Percentiles rank a stretch among this genome's conserved stretches.
These are phyloP conservation scores for Spizaetus ornatus DNA, from an alignment of 2,113 vertebrate species.

Conservation along the genomic window DNA sequence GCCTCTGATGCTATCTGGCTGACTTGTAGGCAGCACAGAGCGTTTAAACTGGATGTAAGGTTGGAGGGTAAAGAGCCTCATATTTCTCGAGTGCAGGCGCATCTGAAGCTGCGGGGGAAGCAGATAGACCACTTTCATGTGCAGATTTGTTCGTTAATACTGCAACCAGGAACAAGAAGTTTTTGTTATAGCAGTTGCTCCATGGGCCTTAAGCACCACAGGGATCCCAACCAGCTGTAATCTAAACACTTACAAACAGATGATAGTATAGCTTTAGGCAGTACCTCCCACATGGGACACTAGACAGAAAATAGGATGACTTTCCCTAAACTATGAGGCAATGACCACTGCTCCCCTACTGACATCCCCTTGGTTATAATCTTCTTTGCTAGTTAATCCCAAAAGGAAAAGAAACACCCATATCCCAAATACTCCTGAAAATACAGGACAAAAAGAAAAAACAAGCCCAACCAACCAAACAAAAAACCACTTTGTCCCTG, in stretches of 20 bases:
- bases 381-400: neutral
- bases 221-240: neutral
- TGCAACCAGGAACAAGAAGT: neutral
- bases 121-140: neutral
- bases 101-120: neutral
- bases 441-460: neutral
- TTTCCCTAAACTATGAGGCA: neutral
- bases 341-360: neutral
- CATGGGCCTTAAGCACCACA: neutral
- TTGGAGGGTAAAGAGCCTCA: neutral
- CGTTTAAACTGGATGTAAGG: accelerated
- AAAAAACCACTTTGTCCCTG: neutral
- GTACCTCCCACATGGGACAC: neutral
- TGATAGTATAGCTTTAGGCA: neutral
- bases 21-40: neutral
- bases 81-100: neutral
- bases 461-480: neutral
- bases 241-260: neutral
- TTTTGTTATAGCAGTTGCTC: neutral
- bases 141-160: neutral
- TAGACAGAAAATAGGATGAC: neutral
- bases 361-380: neutral
- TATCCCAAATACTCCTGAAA: neutral
- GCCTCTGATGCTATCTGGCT: neutral
- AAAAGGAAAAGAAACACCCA: neutral